Base-by-base conservation (phyloP, 1,140 invertebrate genomes). In the Sycophaga agraensis region DNA sequence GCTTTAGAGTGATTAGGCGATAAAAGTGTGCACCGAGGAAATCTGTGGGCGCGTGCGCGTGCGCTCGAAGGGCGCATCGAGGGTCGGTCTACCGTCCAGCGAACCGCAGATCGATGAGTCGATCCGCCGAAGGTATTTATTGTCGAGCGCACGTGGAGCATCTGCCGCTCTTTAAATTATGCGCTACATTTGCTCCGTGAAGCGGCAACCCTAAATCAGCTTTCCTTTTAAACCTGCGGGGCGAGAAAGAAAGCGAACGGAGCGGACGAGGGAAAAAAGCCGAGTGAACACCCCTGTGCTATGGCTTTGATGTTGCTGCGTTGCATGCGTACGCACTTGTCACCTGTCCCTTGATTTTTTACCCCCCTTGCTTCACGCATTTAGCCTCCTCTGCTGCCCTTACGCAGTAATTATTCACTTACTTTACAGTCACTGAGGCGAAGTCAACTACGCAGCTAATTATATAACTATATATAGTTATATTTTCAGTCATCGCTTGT, bases 121-220 rank as follows among this genome's bases (percentile, higher is more conserved):
- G 62, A 64, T 59, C 42, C 42, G 42, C 54, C 35, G 19, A 45
- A 54, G 50, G 48, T 53, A 64, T 64, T 58, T 64, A 59, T 64
- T 39, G 53, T 63, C 42, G 40, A 39, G 50, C 31, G 37, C 60
- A 48, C 26, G 51, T 17, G 45, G 56, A 66, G 66, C 67, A 69
- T 69, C 68, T 73, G 73, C 71, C 71, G 66, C 68, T 68, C 70
- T 71, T 72, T 77, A 73, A 80, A 79, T 80, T 78, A 78, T 76
- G 73, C 73, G 77, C 69, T 76, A 75, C 74, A 78, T 80, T 79
- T 78, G 72, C 49, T 35, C 50, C 22, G 40, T 14, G 55, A 49
- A 58, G 66, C 62, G 31, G 55, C 66, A 53, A 68, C 70, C 70
- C 66, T 64, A 54, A 53, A 66, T 58, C 45, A 61, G 60, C 66